These are phyloP conservation scores for Ectobius pallidus DNA, from an alignment of 2,888 invertebrate genomes.

Conservation along the genomic window DNA sequence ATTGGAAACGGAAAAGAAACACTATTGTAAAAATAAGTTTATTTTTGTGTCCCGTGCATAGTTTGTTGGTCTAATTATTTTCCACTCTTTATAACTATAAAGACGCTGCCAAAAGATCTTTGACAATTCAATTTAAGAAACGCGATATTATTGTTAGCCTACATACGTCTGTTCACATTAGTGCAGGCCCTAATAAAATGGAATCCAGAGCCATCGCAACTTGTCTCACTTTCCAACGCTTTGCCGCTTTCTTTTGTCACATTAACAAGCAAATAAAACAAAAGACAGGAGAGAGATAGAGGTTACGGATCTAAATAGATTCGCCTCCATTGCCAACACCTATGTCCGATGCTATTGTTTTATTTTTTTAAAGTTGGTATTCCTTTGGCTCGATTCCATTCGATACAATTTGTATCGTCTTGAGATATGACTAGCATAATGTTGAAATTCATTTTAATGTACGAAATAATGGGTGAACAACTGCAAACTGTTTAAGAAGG, in stretches of 20 bases:
- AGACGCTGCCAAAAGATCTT: too few relatives aligned
- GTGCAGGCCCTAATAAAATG: background rate
- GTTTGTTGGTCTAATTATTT: too few relatives aligned
- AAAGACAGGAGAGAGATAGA: background rate
- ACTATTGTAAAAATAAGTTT: too few relatives aligned
- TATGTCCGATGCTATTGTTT: slow-evolving; percentile 1
- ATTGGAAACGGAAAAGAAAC: too few relatives aligned
- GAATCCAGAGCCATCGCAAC: slow-evolving; percentile 11
- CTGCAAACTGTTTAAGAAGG: too few relatives aligned
- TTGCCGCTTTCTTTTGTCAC: slow-evolving; percentile 10
- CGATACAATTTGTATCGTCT: slow-evolving; percentile 3
- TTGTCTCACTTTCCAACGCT: background rate
- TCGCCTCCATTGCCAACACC: background rate
- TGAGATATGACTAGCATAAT: background rate
- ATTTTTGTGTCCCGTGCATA: too few relatives aligned
- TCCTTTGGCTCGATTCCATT: slow-evolving; percentile 16
- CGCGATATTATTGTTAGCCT: too few relatives aligned
- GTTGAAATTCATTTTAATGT: too few relatives aligned
- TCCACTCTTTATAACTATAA: too few relatives aligned
- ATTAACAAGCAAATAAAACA: slow-evolving; percentile 9
- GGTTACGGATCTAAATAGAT: slow-evolving; percentile 6
- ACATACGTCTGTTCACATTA: background rate
- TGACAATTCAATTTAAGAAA: too few relatives aligned
- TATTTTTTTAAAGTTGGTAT: slow-evolving; percentile 4
- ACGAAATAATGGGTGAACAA: too few relatives aligned